Percentiles rank a stretch among this genome's conserved stretches.
phyloP scores from a whole-genome alignment of 2,888 invertebrate species.

The Ferdinandea cuprea region DNA sequence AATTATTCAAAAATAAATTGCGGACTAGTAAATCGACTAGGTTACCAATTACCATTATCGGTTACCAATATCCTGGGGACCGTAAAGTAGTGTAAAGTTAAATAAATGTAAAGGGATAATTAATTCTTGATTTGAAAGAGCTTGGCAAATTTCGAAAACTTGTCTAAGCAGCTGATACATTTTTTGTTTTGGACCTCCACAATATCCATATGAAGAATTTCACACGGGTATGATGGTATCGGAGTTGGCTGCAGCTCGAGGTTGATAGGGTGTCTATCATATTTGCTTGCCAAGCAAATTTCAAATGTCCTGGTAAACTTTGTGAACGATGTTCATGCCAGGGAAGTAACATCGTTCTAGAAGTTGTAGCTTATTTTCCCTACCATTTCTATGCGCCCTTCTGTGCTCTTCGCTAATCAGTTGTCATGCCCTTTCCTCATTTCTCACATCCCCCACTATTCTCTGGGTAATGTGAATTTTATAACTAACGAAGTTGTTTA shows the following conservation, averaged over 20 bases:
- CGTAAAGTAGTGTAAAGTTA: not conserved
- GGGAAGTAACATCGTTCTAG: conserved; percentile 23
- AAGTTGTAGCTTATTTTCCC: conserved; percentile 27
- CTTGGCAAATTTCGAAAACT: too few species aligned
- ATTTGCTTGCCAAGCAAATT: conserved; percentile 10
- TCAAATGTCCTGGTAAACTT: conserved; percentile 13
- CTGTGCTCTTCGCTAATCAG: too few species aligned
- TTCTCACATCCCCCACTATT: too few species aligned
- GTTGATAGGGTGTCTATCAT: not conserved
- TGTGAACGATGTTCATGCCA: conserved; percentile 5
- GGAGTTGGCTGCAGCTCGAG: conserved; percentile 1
- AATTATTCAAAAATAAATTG: too few species aligned
- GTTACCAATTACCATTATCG: too few species aligned
- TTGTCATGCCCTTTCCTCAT: too few species aligned
- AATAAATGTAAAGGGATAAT: conserved; percentile 3
- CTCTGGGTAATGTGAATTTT: conserved; percentile 42
- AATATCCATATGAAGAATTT: not conserved
- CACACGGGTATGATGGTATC: not conserved
- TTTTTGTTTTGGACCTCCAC: conserved; percentile 52
- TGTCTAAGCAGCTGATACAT: conserved; percentile 42
- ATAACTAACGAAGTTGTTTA: conserved; percentile 35
- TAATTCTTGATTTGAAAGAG: conserved; percentile 62
- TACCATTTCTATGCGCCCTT: conserved; percentile 22
- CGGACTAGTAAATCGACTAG: too few species aligned
- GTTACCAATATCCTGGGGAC: too few species aligned